phyloP scores from a whole-genome alignment of 2,888 invertebrate species.

The Laspeyria flexula region DNA sequence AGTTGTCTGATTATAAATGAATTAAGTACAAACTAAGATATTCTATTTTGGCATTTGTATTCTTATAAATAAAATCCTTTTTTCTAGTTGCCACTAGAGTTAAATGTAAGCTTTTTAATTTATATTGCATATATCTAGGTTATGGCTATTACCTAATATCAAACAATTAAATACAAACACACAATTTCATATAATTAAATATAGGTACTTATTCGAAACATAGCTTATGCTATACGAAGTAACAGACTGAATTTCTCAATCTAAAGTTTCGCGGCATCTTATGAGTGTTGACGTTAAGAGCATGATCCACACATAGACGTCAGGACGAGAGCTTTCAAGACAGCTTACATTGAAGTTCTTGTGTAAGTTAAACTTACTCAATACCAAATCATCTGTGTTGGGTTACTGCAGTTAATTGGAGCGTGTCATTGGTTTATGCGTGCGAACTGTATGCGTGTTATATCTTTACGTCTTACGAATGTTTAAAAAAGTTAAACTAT shows the following conservation, averaged over 20 bases:
- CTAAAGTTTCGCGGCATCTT: slow-evolving; percentile 5
- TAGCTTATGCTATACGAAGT: not conserved
- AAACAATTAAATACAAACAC: no score
- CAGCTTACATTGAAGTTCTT: slow-evolving; percentile 13
- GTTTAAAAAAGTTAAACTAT: no score
- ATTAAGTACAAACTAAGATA: no score
- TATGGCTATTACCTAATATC: no score
- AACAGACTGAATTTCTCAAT: slow-evolving; percentile 7
- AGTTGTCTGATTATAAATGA: no score
- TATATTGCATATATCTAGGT: no score
- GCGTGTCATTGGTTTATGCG: slow-evolving; percentile 67
- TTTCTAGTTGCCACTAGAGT: no score
- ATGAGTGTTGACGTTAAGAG: slow-evolving; percentile 9
- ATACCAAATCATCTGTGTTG: slow-evolving; percentile 44
- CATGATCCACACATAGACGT: slow-evolving; percentile 8
- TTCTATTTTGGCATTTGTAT: no score
- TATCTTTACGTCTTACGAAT: not conserved
- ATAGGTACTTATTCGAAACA: no score
- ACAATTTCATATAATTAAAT: no score
- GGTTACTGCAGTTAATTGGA: slow-evolving; percentile 53
- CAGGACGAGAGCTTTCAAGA: slow-evolving; percentile 7
- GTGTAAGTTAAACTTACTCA: slow-evolving; percentile 30
- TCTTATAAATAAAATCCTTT: no score
- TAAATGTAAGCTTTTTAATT: no score
- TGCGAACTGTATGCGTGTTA: slow-evolving; percentile 28